Evolutionary conservation across 2,113 vertebrate genomes (phyloP).

Genomic region (Gambusia affinis): DNA sequence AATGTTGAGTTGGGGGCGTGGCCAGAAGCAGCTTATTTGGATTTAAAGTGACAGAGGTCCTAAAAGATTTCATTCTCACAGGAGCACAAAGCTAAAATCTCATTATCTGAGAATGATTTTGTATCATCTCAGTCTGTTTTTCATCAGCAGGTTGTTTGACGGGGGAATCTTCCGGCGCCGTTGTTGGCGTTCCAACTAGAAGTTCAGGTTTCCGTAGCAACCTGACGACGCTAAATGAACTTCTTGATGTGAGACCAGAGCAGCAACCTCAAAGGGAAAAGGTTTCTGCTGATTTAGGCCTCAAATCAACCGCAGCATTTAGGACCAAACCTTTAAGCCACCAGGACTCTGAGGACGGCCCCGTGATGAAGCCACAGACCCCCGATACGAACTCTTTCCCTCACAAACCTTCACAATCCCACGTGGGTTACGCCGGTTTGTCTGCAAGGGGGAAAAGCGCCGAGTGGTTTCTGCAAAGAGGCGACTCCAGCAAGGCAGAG

Average conservation of each 20-base stretch:
- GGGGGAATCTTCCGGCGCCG: constrained; percentile 17
- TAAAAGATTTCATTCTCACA: too few species aligned
- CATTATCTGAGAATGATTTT: too few species aligned
- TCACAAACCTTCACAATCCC: constrained; percentile 18
- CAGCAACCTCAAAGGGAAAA: constrained; percentile 24
- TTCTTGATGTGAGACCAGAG: constrained; percentile 25
- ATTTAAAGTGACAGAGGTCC: too few species aligned
- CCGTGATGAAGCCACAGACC: neutral
- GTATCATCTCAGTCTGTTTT: neutral
- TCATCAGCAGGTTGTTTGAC: constrained; percentile 31
- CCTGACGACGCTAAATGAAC: constrained; percentile 1
- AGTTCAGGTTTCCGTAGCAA: constrained; percentile 29
- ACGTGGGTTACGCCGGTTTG: neutral
- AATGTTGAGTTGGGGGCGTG: too few species aligned
- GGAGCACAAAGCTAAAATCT: too few species aligned
- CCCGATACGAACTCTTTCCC: neutral
- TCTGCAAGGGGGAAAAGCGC: constrained; percentile 61
- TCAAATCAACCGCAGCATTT: constrained; percentile 1
- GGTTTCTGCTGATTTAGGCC: constrained; percentile 20
- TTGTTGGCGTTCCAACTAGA: constrained; percentile 28
- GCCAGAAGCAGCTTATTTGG: too few species aligned
- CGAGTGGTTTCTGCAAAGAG: constrained; percentile 55
- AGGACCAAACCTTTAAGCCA: constrained; percentile 28
- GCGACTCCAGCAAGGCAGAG: constrained; percentile 24
- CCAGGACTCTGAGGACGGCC: constrained; percentile 27